phyloP scores from a whole-genome alignment of 2,797 vertebrate species.

The Cyclopterus lumpus region DNA sequence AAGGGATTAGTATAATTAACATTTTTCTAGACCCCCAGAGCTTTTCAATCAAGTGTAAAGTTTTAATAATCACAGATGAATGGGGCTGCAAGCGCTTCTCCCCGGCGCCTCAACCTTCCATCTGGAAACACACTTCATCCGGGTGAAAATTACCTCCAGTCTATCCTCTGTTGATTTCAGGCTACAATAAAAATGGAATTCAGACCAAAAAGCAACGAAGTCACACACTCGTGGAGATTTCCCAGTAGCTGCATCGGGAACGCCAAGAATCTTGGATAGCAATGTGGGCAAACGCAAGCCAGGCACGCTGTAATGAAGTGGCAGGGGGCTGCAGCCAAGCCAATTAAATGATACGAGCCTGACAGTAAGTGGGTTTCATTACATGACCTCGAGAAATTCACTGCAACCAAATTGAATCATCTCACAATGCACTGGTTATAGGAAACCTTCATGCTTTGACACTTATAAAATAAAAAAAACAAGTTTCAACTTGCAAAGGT shows the following conservation, averaged over 20 bases:
- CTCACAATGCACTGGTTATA: slow-evolving; percentile 38
- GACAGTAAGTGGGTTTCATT: slow-evolving; percentile 66
- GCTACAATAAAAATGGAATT: slow-evolving; percentile 6
- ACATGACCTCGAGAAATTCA: slow-evolving; percentile 57
- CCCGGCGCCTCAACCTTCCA: slow-evolving; percentile 28
- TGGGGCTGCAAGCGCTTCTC: slow-evolving; percentile 31
- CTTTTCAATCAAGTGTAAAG: slow-evolving; percentile 69
- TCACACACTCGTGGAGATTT: slow-evolving; percentile 26
- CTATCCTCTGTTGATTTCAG: slow-evolving; percentile 7
- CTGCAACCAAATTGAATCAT: slow-evolving; percentile 59
- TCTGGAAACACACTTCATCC: slow-evolving; percentile 33
- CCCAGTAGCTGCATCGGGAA: slow-evolving; percentile 29
- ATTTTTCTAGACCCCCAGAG: slow-evolving; percentile 60
- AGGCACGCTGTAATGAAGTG: slow-evolving; percentile 50
- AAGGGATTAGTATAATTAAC: slow-evolving; percentile 76
- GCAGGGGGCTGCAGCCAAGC: slow-evolving; percentile 43
- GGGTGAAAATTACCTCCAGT: slow-evolving; percentile 16
- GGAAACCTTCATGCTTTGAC: slow-evolving; percentile 33
- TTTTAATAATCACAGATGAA: slow-evolving; percentile 68
- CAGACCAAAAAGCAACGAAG: slow-evolving; percentile 13
- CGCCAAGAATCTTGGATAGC: slow-evolving; percentile 34
- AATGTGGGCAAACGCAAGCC: slow-evolving; percentile 32
- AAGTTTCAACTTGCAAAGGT: slow-evolving; percentile 34
- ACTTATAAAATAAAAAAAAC: slow-evolving; percentile 22
- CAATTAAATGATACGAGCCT: slow-evolving; percentile 73